Percentiles rank a stretch among this genome's conserved stretches.
Evolutionary conservation across 2,888 invertebrate species (phyloP).

Genomic region (Syritta pipiens): DNA sequence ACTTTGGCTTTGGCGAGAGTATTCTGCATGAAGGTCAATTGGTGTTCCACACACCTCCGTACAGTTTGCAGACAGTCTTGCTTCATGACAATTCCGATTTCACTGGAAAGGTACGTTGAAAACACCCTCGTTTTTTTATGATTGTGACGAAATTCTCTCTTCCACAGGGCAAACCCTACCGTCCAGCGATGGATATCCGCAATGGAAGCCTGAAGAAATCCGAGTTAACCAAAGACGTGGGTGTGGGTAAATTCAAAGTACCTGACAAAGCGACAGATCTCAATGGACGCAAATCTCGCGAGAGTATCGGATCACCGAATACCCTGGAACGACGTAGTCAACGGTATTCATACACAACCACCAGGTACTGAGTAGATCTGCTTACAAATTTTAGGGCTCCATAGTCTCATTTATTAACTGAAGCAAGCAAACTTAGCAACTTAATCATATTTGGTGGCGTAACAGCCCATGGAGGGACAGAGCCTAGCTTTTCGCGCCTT

Average conservation of each 20-base stretch:
- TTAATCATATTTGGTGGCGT: too few relatives aligned
- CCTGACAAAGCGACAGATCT: slow-evolving; percentile 72
- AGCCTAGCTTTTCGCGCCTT: too few relatives aligned
- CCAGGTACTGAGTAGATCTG: slow-evolving; percentile 69
- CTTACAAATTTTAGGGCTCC: too few relatives aligned
- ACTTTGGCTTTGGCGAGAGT: slow-evolving; percentile 96
- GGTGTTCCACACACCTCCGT: slow-evolving; percentile 94
- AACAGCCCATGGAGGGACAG: too few relatives aligned
- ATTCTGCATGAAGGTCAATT: slow-evolving; percentile 91
- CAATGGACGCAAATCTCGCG: slow-evolving; percentile 77
- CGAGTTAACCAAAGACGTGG: slow-evolving; percentile 73
- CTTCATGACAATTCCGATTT: slow-evolving; percentile 83
- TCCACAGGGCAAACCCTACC: slow-evolving; percentile 74
- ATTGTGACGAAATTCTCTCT: not conserved
- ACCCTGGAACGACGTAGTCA: slow-evolving; percentile 80
- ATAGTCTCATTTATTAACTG: too few relatives aligned
- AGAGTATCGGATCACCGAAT: slow-evolving; percentile 78
- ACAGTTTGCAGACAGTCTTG: slow-evolving; percentile 88
- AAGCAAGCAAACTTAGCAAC: too few relatives aligned
- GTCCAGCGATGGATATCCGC: slow-evolving; percentile 74
- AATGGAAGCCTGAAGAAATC: slow-evolving; percentile 77
- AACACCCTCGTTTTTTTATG: not conserved
- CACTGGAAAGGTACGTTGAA: slow-evolving; percentile 76
- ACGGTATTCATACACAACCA: slow-evolving; percentile 82
- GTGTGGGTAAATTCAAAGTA: slow-evolving; percentile 74